A percentile compares a stretch with the other conserved stretches of the same genome.
These are phyloP conservation scores for Gymnarchus niloticus DNA, from an alignment of 2,113 vertebrate genomes.

Conservation along the genomic window DNA sequence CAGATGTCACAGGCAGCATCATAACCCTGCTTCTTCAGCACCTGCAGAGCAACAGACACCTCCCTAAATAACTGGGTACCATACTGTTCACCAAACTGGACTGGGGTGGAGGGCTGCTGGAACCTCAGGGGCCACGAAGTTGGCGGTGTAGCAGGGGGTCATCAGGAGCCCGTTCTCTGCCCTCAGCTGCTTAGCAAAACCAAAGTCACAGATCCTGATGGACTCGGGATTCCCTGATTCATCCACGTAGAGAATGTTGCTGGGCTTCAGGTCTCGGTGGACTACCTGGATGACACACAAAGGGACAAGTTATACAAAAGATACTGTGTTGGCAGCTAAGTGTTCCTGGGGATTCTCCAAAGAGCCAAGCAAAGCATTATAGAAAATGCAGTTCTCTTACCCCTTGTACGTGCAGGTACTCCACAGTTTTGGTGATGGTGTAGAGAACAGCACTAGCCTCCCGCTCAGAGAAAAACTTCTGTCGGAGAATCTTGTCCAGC, in stretches of 20 bases:
- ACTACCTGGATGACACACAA: conserved; percentile 63
- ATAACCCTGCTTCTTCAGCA: conserved; percentile 81
- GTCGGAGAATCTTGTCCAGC: conserved; percentile 73
- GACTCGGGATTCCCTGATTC: conserved; percentile 78
- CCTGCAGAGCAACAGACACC: conserved; percentile 49
- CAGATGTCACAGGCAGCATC: conserved; percentile 85
- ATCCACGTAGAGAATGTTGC: conserved; percentile 66
- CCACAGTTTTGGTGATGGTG: conserved; percentile 58
- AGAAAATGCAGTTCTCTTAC: conserved; percentile 51
- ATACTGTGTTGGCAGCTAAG: too few relatives aligned
- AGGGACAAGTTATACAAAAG: neutral
- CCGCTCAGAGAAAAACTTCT: conserved; percentile 77
- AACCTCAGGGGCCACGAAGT: conserved; percentile 84
- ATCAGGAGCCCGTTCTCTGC: conserved; percentile 79
- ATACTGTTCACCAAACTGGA: neutral
- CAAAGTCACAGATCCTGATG: conserved; percentile 81
- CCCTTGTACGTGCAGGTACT: conserved; percentile 77
- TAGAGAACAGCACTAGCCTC: conserved; percentile 76
- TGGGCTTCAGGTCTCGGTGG: conserved; percentile 76
- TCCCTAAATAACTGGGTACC: neutral
- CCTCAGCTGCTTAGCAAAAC: conserved; percentile 79
- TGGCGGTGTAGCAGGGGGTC: conserved; percentile 80
- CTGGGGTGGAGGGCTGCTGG: neutral
- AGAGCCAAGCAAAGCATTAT: neutral
- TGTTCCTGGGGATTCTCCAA: neutral